Evolutionary conservation across 2,113 vertebrate species (phyloP), one percentile per base, ranked within the genome.

Genomic region (Pituophis catenifer): DNA sequence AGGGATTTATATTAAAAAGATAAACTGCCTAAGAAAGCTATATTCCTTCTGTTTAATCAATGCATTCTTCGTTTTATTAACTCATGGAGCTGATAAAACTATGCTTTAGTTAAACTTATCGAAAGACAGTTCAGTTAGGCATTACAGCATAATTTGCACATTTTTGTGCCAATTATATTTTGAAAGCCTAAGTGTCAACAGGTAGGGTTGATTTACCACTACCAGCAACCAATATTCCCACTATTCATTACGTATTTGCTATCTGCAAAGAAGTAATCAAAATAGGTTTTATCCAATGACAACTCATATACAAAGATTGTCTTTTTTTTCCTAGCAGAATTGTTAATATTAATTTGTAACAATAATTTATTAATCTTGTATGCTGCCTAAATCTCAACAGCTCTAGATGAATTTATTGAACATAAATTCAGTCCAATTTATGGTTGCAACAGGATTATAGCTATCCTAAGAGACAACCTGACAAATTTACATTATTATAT

Each of bases 11-110:
- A 58, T 59, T 24, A 33, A 88, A 91, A 89, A 92, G 62, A 89
- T 2, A 8, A 93, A 17, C 59, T 92, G 44, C 57, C 92, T 50
- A 2, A 88, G 44, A 65, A 93, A 54, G 6, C 62, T 44, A 17
- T 92, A 53, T 7, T 55, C 33, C n/a, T 95, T 54, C 52, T 92
- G 93, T 65, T 55, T 89, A 38, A n/a, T 65, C 92, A 95, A 29
- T 88, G 53, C 38, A 13, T 12, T 92, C 23, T 90, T 57, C 89
- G 53, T 89, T 59, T 62, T 75, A 90, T 57, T 15, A 70, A 19
- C 13, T 81, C 65, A 91, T 53, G 55, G 75, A 86, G 75, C 86
- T 44, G 21, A 93, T 88, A 57, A 91, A 13, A 88, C 3, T 8
- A 26, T 65, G 7, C 17, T 54, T 89, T 90, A 38, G n/a, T 81